Conservation (phyloP, 1,140 invertebrate genomes). For the Campoletis sonorensis region DNA sequence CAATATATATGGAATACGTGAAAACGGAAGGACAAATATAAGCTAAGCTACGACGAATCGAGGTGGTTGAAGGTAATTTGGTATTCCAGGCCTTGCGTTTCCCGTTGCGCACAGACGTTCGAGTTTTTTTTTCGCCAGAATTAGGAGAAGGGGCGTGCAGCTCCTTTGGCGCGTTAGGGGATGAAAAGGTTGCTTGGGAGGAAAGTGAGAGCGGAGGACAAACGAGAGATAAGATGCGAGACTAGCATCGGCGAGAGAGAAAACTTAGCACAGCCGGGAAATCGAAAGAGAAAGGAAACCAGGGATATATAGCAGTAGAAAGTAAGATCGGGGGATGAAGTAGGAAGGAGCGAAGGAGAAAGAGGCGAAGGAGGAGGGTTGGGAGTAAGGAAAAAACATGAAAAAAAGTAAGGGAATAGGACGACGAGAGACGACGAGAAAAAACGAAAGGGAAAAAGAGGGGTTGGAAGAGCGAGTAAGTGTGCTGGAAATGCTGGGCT, state of each 20-base stretch:
- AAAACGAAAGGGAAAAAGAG: slow-evolving; percentile 41
- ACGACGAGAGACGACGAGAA: slow-evolving; percentile 45
- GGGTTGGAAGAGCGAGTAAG: slow-evolving; percentile 14
- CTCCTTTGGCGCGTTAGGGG: slow-evolving; percentile 8
- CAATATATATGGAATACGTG: neutral
- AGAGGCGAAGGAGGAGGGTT: slow-evolving; percentile 35
- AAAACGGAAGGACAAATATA: neutral
- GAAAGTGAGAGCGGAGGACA: slow-evolving; percentile 27
- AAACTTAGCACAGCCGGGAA: slow-evolving; percentile 21
- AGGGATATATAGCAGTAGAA: slow-evolving; percentile 36
- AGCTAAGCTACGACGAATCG: neutral
- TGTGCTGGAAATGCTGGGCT: neutral
- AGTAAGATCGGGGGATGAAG: neutral
- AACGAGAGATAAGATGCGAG: slow-evolving; percentile 50
- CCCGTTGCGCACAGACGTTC: neutral
- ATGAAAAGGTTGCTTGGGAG: slow-evolving; percentile 49
- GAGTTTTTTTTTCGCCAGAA: slow-evolving; percentile 22
- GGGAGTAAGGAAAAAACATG: neutral
- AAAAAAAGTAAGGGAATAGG: slow-evolving; percentile 42
- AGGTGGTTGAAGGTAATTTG: neutral
- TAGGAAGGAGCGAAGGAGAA: neutral
- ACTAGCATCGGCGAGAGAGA: slow-evolving; percentile 37
- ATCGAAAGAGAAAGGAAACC: slow-evolving; percentile 43
- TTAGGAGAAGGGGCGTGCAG: slow-evolving; percentile 34
- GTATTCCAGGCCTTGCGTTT: neutral